Percentiles rank a stretch among this genome's conserved stretches.
These are phyloP conservation scores for Epinotia ramella DNA, from an alignment of 2,888 invertebrate genomes.

Conservation along the genomic window DNA sequence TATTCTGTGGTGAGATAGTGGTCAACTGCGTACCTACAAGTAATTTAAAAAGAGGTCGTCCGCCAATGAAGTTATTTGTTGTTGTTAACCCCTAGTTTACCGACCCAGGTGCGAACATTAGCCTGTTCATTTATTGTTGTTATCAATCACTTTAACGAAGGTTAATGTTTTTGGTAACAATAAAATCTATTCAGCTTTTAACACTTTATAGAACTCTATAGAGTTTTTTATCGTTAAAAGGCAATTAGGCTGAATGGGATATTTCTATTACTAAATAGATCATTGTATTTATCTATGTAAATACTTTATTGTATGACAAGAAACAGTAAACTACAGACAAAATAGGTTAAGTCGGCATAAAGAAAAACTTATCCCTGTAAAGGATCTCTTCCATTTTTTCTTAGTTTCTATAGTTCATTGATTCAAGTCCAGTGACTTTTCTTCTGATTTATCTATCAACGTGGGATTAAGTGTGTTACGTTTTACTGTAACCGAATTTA, in stretches of 20 bases:
- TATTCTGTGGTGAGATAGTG: no score
- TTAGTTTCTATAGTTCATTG: not conserved
- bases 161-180: conserved; percentile 21
- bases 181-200: conserved; percentile 22
- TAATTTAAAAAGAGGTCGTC: not conserved
- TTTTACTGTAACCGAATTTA: no score
- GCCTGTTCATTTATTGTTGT: conserved; percentile 7
- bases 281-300: no score
- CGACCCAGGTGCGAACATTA: not conserved
- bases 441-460: no score
- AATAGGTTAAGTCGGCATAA: no score
- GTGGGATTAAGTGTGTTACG: no score
- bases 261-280: not conserved
- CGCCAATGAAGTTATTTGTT: not conserved
- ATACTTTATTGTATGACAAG: no score
- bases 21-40: no score
- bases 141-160: conserved; percentile 10
- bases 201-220: conserved; percentile 3
- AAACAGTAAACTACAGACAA: no score
- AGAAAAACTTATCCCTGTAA: no score
- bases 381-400: not conserved
- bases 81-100: not conserved
- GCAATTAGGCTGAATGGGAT: conserved; percentile 15
- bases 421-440: not conserved
- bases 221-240: not conserved